Conservation (phyloP, 2,797 vertebrate genomes). For the Carapus acus region DNA sequence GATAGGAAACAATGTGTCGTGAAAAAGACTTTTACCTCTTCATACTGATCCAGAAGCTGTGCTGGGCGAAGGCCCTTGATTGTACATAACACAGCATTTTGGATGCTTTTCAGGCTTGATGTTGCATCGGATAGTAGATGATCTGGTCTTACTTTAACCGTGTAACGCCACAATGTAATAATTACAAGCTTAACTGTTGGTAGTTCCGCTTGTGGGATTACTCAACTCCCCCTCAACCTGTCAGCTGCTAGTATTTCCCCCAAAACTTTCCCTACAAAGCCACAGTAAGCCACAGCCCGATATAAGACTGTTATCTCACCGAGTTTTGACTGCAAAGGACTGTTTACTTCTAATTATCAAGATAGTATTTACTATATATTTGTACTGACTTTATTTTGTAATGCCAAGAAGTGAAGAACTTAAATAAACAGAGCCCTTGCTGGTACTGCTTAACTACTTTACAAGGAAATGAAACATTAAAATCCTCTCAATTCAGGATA, state of each 20-base stretch:
- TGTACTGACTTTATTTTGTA: constrained; percentile 65
- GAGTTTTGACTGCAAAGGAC: constrained; percentile 64
- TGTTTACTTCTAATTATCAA: constrained; percentile 62
- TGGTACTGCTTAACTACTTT: constrained; percentile 35
- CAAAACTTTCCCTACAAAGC: constrained; percentile 43
- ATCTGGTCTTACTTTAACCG: constrained; percentile 28
- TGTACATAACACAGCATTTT: constrained; percentile 55
- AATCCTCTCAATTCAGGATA: constrained; percentile 43
- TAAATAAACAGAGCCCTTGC: constrained; percentile 17
- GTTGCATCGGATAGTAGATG: constrained; percentile 47
- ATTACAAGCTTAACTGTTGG: constrained; percentile 33
- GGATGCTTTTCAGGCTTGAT: constrained; percentile 50
- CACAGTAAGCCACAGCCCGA: constrained; percentile 55
- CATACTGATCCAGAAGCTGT: constrained; percentile 53
- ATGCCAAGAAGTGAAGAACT: constrained; percentile 45
- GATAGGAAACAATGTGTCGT: constrained; percentile 61
- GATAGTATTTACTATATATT: constrained; percentile 66
- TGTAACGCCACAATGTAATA: constrained; percentile 25
- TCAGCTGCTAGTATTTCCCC: constrained; percentile 45
- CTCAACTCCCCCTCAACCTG: constrained; percentile 31
- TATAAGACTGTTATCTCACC: constrained; percentile 70
- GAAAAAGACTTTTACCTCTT: constrained; percentile 70
- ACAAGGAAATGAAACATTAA: constrained; percentile 25
- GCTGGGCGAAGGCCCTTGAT: constrained; percentile 57
- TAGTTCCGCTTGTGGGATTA: constrained; percentile 35